Evolutionary conservation across 2,888 invertebrate species (phyloP), one percentile per base, ranked within the genome.

Genomic region (Xanthia icteritia): DNA sequence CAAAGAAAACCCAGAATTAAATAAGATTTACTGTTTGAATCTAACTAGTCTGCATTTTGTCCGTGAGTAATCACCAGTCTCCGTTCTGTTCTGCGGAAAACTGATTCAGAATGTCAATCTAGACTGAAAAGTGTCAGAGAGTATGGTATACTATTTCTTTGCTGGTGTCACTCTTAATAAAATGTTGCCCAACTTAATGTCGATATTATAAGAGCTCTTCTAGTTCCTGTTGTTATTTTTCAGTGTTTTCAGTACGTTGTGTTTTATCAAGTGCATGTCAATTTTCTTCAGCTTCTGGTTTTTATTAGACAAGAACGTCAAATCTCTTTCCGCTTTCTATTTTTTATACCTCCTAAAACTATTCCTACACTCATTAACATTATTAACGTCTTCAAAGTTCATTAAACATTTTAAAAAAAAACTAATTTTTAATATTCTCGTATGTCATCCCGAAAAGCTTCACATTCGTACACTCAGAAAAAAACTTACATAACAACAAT

Each of bases 401-500:
- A 36, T 8, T 23, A 45, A 36, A 36, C 8, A 39, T 54, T 31
- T 39, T 17, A 2, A 45, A 56, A 65, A 45, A 45, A 17, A 13
- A 17, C 11, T 0, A 39, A 61, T 4, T 75, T 48, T 64, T 4
- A 23, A 45, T 45, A 31, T n/a, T 76, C 15, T 58, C 31, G 11
- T 56, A 54, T 17, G n/a, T 58, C 63, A 58, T 27, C 23, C 23
- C 27, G 45, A 39, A 67, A 54, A 66, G 48, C 51, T 39, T 39
- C 80, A 75, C 66, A 48, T 54, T 39, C 31, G 31, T 76, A 63
- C 56, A 64, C 11, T 79, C 71, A 60, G 77, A 86, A 87, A 89
- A 87, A 88, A 77, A 74, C 60, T 88, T 86, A 89, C 86, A 88
- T 87, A 90, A 91, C 85, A 90, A 88, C 86, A 84, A 84, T 89